These are phyloP conservation scores for Rhea pennata DNA, from an alignment of 2,113 vertebrate genomes.

Conservation along the genomic window DNA sequence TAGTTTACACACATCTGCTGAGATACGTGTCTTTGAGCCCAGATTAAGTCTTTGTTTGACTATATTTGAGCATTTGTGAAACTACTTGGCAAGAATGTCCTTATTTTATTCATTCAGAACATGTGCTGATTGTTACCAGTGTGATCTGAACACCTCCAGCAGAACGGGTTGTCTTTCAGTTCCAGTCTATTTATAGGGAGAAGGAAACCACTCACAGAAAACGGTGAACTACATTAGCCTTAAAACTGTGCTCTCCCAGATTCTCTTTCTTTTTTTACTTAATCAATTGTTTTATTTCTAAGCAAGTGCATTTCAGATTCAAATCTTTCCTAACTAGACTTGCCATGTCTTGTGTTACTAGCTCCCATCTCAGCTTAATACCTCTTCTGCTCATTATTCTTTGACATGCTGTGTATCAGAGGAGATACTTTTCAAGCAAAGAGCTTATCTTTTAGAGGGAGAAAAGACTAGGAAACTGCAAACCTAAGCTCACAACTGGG, in stretches of 20 bases:
- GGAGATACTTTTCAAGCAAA: neutral
- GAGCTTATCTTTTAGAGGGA: neutral
- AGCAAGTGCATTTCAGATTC: neutral
- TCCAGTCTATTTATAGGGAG: neutral
- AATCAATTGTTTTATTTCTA: fast-evolving
- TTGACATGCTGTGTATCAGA: neutral
- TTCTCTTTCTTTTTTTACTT: neutral
- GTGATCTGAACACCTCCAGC: conserved; percentile 4
- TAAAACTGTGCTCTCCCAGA: neutral
- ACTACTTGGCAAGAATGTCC: conserved; percentile 57
- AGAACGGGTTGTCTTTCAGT: neutral
- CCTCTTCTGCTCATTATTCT: neutral
- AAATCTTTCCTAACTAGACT: neutral
- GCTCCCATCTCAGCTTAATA: neutral
- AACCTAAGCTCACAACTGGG: neutral
- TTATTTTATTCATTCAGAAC: conserved; percentile 57
- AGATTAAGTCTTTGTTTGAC: conserved; percentile 72
- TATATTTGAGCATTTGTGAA: conserved; percentile 59
- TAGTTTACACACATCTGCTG: conserved; percentile 71
- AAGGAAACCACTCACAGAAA: neutral
- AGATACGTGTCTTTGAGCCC: conserved; percentile 69
- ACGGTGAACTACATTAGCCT: neutral
- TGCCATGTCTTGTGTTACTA: neutral
- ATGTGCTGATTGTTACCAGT: conserved; percentile 30
- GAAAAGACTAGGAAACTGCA: neutral